Evolutionary conservation across 2,113 vertebrate species (phyloP).

Genomic region (Tyto alba): DNA sequence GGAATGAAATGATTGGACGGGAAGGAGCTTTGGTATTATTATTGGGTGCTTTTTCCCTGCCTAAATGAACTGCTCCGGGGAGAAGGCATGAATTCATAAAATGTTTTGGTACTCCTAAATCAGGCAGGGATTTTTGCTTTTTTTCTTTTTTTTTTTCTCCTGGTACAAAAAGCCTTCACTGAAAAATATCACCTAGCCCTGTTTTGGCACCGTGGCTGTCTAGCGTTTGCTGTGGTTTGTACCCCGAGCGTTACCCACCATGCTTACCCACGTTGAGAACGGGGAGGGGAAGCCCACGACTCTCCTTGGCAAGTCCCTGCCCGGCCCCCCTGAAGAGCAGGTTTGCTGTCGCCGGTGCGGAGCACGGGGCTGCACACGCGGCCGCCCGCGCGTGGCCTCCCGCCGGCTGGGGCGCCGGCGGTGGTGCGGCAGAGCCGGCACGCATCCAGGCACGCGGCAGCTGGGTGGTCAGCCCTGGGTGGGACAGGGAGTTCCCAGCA

Average conservation of each 20-base stretch:
- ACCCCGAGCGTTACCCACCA: not conserved
- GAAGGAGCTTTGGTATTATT: slow-evolving; percentile 49
- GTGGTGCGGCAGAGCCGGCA: rapidly evolving
- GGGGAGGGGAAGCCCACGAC: not conserved
- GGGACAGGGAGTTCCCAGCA: not conserved
- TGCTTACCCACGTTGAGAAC: not conserved
- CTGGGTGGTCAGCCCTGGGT: not conserved
- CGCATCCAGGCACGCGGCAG: not conserved
- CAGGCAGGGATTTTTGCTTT: not conserved
- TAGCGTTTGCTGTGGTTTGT: not conserved
- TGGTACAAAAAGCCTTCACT: not conserved
- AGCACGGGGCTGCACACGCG: not conserved
- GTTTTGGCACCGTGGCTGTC: not conserved
- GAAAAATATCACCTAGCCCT: slow-evolving; percentile 4
- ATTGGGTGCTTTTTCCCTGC: slow-evolving; percentile 40
- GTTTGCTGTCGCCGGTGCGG: not conserved
- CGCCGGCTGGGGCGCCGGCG: rapidly evolving
- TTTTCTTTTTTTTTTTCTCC: not conserved
- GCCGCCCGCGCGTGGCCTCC: not conserved
- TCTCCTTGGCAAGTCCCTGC: not conserved
- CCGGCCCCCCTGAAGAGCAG: not conserved
- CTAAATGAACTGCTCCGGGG: slow-evolving; percentile 22
- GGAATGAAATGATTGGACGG: slow-evolving; percentile 9
- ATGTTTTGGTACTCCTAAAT: slow-evolving; percentile 6
- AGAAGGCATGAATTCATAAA: slow-evolving; percentile 31